phyloP scores from a whole-genome alignment of 2,888 invertebrate genomes.

The Drosophila formosana region DNA sequence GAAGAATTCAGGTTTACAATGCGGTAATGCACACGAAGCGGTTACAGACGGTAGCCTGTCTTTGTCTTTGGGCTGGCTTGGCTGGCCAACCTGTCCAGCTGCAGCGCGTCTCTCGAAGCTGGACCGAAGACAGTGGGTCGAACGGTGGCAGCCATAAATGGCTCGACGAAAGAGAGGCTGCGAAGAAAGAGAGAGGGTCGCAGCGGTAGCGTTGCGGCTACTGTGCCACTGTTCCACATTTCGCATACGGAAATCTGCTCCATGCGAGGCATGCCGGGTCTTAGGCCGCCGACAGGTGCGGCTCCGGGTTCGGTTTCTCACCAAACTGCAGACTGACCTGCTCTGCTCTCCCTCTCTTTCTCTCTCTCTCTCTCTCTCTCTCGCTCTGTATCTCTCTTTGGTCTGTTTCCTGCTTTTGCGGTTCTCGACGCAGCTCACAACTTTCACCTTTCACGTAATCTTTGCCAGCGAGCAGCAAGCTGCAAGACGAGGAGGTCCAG shows the following conservation, averaged over 20 bases:
- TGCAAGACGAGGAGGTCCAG: constrained; percentile 25
- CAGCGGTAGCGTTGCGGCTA: constrained; percentile 41
- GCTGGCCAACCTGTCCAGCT: constrained; percentile 41
- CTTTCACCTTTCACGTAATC: constrained; percentile 85
- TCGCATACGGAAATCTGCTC: constrained; percentile 77
- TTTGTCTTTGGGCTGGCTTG: not conserved
- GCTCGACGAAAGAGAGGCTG: not conserved
- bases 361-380: constrained; percentile 1
- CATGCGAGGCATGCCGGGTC: constrained; percentile 37
- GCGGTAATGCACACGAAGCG: constrained; percentile 69
- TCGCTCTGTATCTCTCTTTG: constrained; percentile 2
- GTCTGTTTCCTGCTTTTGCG: constrained; percentile 65
- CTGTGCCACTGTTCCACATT: constrained; percentile 80
- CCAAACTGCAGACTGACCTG: constrained; percentile 29
- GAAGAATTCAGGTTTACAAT: constrained; percentile 77
- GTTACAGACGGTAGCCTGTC: constrained; percentile 11
- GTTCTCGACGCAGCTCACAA: constrained; percentile 72
- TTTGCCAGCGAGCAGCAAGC: constrained; percentile 46
- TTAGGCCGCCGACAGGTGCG: constrained; percentile 56
- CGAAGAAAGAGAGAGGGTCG: not conserved
- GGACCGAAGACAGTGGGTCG: constrained; percentile 52
- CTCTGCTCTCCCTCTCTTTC: too few species aligned
- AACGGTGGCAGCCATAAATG: constrained; percentile 50
- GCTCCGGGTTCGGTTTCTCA: constrained; percentile 60
- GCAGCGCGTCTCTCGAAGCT: constrained; percentile 24